These are phyloP conservation scores for Amblyopsis rosae DNA, from an alignment of 2,113 vertebrate species.

Conservation along the genomic window DNA sequence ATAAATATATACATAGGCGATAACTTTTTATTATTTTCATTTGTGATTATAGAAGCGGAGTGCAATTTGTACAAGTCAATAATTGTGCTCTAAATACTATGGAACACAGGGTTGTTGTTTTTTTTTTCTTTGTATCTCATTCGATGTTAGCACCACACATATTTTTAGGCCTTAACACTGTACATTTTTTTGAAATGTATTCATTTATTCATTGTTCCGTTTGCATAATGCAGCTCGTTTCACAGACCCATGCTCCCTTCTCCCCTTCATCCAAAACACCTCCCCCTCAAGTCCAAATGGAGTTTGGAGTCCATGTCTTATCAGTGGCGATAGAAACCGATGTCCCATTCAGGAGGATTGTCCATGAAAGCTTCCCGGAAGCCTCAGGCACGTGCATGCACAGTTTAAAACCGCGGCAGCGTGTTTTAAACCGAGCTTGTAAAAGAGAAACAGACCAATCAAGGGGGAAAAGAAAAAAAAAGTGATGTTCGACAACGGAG, in stretches of 20 bases:
- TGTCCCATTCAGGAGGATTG: conserved; percentile 70
- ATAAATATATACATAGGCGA: conserved; percentile 99
- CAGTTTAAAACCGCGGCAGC: conserved; percentile 91
- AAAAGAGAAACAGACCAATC: conserved; percentile 81
- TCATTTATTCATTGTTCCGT: conserved; percentile 75
- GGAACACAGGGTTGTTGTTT: conserved; percentile 94
- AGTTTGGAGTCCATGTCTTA: conserved; percentile 83
- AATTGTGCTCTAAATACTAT: conserved; percentile 99
- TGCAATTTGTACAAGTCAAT: conserved; percentile 99
- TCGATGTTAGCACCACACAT: conserved; percentile 99
- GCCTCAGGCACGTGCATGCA: conserved; percentile 98
- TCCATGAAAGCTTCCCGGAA: conserved; percentile 94
- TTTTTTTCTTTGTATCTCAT: conserved; percentile 27
- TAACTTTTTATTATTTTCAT: conserved; percentile 98
- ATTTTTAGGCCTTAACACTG: conserved; percentile 99
- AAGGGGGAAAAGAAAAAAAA: conserved; percentile 43
- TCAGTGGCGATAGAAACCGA: conserved; percentile 78
- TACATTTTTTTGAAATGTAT: conserved; percentile 89
- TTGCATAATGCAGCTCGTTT: conserved; percentile 99
- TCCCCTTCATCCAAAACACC: conserved; percentile 2
- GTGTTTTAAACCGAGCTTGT: conserved; percentile 89
- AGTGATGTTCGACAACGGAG: background rate
- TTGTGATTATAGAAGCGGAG: conserved; percentile 99
- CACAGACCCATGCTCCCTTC: conserved; percentile 83
- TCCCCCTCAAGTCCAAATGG: conserved; percentile 73